A percentile compares a stretch with the other conserved stretches of the same genome.
These are phyloP conservation scores for Pristionchus japonicus DNA, from an alignment of 2,888 invertebrate genomes.

Conservation along the genomic window DNA sequence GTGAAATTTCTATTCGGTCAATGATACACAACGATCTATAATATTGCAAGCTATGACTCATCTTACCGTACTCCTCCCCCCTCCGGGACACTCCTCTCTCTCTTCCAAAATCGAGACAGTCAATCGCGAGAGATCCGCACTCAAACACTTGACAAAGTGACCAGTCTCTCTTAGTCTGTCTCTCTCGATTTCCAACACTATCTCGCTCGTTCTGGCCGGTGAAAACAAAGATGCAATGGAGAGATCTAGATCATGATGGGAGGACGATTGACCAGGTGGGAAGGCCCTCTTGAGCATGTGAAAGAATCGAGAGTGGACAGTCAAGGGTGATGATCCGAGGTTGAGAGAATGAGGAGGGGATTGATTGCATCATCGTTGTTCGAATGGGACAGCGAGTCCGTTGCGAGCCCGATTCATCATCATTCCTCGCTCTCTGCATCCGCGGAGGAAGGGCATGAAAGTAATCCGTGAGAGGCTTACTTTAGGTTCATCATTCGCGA, in stretches of 20 bases:
- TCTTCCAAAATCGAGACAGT: neutral
- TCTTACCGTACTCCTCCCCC: neutral
- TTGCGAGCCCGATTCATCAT: too few relatives aligned
- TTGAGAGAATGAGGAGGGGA: neutral
- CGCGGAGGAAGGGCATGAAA: too few relatives aligned
- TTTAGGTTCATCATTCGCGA: too few relatives aligned
- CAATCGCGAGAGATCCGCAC: neutral
- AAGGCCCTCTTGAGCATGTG: neutral
- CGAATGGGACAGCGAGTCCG: too few relatives aligned
- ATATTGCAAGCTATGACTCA: neutral
- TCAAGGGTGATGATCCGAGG: constrained; percentile 17
- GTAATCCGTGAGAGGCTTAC: too few relatives aligned
- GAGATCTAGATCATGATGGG: neutral
- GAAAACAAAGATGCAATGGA: neutral
- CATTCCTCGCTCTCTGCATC: too few relatives aligned
- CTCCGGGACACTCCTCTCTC: neutral
- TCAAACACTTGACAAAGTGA: constrained; percentile 33
- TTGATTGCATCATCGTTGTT: neutral
- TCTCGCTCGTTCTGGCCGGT: neutral
- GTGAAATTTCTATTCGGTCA: too few relatives aligned
- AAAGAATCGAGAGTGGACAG: constrained; percentile 11
- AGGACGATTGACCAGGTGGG: constrained; percentile 29
- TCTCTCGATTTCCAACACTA: neutral
- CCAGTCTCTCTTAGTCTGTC: too few relatives aligned
- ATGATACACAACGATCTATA: neutral